These are phyloP conservation scores for Agrilus planipennis DNA, from an alignment of 1,140 invertebrate species.

Conservation along the genomic window DNA sequence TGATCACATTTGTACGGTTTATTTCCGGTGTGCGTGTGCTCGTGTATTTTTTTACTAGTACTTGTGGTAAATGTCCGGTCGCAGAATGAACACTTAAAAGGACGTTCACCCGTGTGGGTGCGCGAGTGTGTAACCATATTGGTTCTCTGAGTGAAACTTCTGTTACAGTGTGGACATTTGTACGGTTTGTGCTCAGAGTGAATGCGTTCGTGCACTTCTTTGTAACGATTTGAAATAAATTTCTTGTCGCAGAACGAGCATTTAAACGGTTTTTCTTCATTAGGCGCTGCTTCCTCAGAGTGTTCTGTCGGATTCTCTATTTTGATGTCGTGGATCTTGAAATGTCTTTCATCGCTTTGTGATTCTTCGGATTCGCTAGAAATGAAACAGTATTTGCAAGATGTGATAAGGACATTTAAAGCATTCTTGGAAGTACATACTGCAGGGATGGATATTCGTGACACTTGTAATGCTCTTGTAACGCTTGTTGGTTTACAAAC, in stretches of 20 bases:
- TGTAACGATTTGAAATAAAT: neutral
- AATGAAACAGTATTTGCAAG: too few relatives aligned
- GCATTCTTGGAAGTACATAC: neutral
- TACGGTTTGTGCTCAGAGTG: slow-evolving; percentile 32
- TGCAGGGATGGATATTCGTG: too few relatives aligned
- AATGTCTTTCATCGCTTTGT: too few relatives aligned
- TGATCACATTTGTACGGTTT: slow-evolving; percentile 34
- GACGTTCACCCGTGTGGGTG: slow-evolving; percentile 36
- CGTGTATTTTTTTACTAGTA: neutral
- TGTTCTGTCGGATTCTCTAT: too few relatives aligned
- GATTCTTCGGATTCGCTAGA: too few relatives aligned
- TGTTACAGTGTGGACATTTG: slow-evolving; percentile 31
- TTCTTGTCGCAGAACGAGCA: slow-evolving; percentile 5
- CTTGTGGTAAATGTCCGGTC: slow-evolving; percentile 1
- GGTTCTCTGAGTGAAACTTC: slow-evolving; percentile 20
- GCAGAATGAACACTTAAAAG: slow-evolving; percentile 29
- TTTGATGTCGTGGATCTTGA: too few relatives aligned
- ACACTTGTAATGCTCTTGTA: too few relatives aligned
- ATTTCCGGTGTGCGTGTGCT: too few relatives aligned
- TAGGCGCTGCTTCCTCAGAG: too few relatives aligned
- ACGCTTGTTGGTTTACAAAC: too few relatives aligned
- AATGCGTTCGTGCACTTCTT: too few relatives aligned
- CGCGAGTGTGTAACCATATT: slow-evolving; percentile 23
- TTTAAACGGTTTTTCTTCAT: slow-evolving; percentile 2
- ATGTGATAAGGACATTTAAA: neutral